A percentile compares a stretch with the other conserved stretches of the same genome.
These are phyloP conservation scores for Melanogrammus aeglefinus DNA, from an alignment of 2,797 vertebrate genomes.

Conservation along the genomic window DNA sequence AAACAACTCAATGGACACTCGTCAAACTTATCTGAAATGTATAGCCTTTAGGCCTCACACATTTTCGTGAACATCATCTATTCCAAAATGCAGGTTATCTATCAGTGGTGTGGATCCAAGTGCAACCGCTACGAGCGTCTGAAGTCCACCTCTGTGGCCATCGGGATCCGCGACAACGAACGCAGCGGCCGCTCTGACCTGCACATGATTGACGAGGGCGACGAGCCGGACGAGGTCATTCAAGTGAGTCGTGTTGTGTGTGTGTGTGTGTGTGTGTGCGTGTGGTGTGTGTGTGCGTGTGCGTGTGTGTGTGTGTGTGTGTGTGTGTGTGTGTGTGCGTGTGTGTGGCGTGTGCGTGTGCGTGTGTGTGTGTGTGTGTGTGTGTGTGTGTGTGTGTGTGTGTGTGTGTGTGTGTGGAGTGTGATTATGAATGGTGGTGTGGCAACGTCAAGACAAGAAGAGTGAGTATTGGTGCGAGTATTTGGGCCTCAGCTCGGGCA, in stretches of 20 bases:
- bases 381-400: no score
- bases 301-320: no score
- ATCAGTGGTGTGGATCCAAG: slow-evolving; percentile 69
- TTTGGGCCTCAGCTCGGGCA: no score
- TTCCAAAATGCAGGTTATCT: slow-evolving; percentile 59
- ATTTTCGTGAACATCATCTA: neutral
- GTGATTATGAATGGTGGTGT: neutral
- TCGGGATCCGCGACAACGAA: slow-evolving; percentile 71
- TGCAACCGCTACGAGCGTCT: slow-evolving; percentile 67
- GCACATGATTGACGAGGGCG: slow-evolving; percentile 56
- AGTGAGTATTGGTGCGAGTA: slow-evolving; percentile 42
- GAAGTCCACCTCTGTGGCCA: slow-evolving; percentile 66
- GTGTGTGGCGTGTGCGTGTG: neutral
- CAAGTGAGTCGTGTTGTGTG: slow-evolving; percentile 42
- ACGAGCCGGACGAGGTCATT: slow-evolving; percentile 59
- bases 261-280: neutral
- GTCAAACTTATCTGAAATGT: neutral
- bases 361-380: neutral
- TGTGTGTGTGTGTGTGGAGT: no score
- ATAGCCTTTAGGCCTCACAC: neutral
- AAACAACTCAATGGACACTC: neutral
- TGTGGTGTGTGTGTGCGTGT: no score
- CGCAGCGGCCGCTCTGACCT: slow-evolving; percentile 56
- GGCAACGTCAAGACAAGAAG: no score
- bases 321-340: neutral